Evolutionary conservation across 2,113 vertebrate genomes (phyloP), one percentile per base, ranked within the genome.

Genomic region (Anguilla japonica): DNA sequence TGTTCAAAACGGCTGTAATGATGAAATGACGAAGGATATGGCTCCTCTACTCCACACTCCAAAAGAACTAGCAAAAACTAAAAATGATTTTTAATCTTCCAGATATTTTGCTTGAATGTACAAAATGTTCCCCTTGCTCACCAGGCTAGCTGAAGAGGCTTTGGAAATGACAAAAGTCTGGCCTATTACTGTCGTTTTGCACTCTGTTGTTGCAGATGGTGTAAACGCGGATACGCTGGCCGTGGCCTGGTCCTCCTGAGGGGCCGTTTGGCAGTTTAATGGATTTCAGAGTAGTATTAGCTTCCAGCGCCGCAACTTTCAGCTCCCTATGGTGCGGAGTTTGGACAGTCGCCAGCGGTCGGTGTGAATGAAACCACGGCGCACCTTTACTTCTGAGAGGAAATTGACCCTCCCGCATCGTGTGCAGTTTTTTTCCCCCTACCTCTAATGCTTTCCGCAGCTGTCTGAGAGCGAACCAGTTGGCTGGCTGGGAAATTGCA

Each of bases 361-460:
- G 87, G 50, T 88, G 89, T 92, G 91, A 94, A 90, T 82, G 89
- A 92, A 89, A 89, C 89, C 87, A 88, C 89, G 92, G 60, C 85
- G 87, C 88, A 88, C 89, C 85, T 91, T 91, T 87, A 91, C 88
- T 87, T 80, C 88, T 22, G 16, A 85, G 50, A 88, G 85, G 83
- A 93, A 90, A 88, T 89, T 87, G 89, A 85, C 88, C 88, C 89
- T 92, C 71, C n/a, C 29, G 29, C 82, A 40, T 83, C n/a, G 6
- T 75, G n/a, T 75, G 71, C n/a, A 75, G 71, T 89, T 88, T 85
- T 88, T 87, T 89, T 84, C 84, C 63, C 83, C 79, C 78, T 84
- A 41, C 67, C 87, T 85, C 82, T 87, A 90, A 95, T 95, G 91
- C 87, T 84, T 93, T 94, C 91, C 88, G 86, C 95, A 95, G 94